A percentile compares a stretch with the other conserved stretches of the same genome.
phyloP scores from a whole-genome alignment of 2,888 invertebrate genomes.

The Myopa tessellatipennis region DNA sequence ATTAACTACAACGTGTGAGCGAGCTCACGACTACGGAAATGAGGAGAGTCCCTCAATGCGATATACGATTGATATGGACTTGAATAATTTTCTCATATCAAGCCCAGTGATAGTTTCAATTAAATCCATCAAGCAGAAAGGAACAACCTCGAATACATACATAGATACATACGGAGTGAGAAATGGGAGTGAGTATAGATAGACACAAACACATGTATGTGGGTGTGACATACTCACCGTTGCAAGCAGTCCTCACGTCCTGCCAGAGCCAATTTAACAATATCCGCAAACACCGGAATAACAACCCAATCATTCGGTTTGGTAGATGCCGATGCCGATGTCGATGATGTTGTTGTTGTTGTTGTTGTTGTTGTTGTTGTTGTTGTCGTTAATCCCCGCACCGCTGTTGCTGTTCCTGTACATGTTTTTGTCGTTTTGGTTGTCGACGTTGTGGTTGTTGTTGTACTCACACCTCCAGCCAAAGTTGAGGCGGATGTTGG shows the following conservation, averaged over 20 bases:
- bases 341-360: conserved; percentile 44
- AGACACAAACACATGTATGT: background rate
- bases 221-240: conserved; percentile 58
- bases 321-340: conserved; percentile 46
- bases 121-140: conserved; percentile 7
- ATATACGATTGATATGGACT: background rate
- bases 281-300: conserved; percentile 69
- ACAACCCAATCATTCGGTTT: conserved; percentile 69
- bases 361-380: conserved; percentile 36
- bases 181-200: background rate
- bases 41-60: background rate
- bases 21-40: background rate
- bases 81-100: conserved; percentile 20
- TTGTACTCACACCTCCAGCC: conserved; percentile 24
- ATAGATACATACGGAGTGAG: background rate
- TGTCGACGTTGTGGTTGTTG: conserved; percentile 35
- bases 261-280: conserved; percentile 68
- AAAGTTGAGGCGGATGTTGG: background rate
- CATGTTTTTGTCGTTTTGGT: conserved; percentile 35
- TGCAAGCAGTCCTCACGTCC: conserved; percentile 67
- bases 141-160: background rate
- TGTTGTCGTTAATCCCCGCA: conserved; percentile 18
- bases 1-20: background rate
- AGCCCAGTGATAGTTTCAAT: conserved; percentile 19
- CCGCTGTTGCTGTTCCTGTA: conserved; percentile 40